Evolutionary conservation across 2,113 vertebrate species (phyloP).

Genomic region (Prunella fulvescens): DNA sequence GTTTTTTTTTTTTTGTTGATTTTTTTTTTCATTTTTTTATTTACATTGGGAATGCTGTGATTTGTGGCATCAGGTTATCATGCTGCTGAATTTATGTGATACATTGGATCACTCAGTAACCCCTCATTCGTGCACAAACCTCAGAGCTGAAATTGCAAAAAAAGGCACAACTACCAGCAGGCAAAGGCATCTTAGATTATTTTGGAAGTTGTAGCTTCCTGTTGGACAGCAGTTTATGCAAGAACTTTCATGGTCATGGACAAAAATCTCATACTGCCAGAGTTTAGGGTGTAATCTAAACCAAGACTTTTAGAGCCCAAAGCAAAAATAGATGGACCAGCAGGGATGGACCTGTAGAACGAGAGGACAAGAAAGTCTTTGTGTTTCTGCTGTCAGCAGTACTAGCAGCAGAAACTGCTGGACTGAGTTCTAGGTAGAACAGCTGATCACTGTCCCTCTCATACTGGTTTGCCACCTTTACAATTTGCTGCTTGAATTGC

Average conservation of each 20-base stretch:
- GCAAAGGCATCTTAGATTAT: background rate
- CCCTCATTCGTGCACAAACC: background rate
- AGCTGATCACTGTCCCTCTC: background rate
- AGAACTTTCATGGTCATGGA: background rate
- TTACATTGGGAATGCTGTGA: background rate
- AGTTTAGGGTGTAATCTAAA: background rate
- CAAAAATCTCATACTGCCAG: background rate
- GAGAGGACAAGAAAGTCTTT: background rate
- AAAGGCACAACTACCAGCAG: background rate
- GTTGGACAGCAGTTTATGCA: background rate
- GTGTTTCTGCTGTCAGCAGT: background rate
- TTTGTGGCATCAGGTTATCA: background rate
- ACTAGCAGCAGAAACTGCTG: background rate
- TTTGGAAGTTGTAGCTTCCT: background rate
- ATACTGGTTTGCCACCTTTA: background rate
- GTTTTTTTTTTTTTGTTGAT: background rate
- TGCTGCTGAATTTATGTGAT: background rate
- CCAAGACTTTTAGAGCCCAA: background rate
- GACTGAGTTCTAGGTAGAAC: background rate
- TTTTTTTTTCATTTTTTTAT: background rate
- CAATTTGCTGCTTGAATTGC: background rate
- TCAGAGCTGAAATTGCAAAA: background rate
- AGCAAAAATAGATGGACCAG: background rate
- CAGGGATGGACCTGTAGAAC: background rate
- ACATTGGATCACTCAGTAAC: background rate